Conservation (phyloP, 2,888 invertebrate genomes). For the Hypena proboscidalis region DNA sequence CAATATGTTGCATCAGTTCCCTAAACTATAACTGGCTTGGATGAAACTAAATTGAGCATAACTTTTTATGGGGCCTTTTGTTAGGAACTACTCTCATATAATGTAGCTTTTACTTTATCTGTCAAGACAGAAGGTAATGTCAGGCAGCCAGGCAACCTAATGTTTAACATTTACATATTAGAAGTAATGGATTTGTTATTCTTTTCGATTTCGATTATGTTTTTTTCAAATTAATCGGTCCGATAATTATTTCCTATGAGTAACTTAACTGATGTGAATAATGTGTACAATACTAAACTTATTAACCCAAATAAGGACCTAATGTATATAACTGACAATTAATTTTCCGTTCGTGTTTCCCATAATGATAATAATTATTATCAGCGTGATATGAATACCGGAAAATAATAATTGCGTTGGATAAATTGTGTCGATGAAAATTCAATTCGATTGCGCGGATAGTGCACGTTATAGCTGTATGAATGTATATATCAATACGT, state of each 20-base stretch:
- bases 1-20: constrained; percentile 79
- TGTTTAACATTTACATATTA: constrained; percentile 9
- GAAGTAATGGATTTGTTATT: too few species aligned
- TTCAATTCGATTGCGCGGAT: constrained; percentile 20
- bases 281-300: too few species aligned
- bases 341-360: neutral
- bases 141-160: constrained; percentile 5
- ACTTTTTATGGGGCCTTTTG: constrained; percentile 76
- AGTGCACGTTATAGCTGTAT: constrained; percentile 15
- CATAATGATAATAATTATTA: constrained; percentile 6
- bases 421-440: constrained; percentile 23
- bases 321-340: too few species aligned
- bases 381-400: constrained; percentile 19
- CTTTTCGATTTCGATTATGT: too few species aligned
- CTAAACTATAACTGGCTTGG: constrained; percentile 70
- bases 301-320: too few species aligned
- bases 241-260: too few species aligned
- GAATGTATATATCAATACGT: constrained; percentile 16
- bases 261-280: too few species aligned
- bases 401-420: constrained; percentile 27
- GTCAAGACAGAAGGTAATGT: constrained; percentile 21
- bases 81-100: constrained; percentile 61
- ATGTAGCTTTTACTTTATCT: constrained; percentile 49
- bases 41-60: constrained; percentile 74
- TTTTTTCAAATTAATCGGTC: too few species aligned